phyloP scores from a whole-genome alignment of 2,888 invertebrate genomes.

The Orchesellides sinensis region DNA sequence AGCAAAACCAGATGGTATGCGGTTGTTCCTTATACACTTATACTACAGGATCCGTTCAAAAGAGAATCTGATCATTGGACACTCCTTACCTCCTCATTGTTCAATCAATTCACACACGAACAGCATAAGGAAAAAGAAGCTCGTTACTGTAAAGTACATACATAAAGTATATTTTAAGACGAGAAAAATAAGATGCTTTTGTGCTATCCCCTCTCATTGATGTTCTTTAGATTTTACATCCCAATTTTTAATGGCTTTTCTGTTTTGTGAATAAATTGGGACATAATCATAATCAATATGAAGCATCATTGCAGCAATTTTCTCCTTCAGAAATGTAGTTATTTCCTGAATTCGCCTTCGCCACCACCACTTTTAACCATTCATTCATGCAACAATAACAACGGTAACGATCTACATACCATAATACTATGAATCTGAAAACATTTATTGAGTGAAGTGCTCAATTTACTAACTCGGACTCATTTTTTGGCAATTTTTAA shows the following conservation, averaged over 20 bases:
- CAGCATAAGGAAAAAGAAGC: too few relatives aligned
- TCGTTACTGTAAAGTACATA: too few relatives aligned
- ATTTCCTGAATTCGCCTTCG: not conserved
- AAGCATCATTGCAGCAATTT: slow-evolving; percentile 1
- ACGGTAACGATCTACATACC: slow-evolving; percentile 2
- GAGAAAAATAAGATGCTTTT: slow-evolving; percentile 13
- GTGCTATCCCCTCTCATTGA: not conserved
- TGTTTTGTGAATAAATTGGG: slow-evolving; percentile 22
- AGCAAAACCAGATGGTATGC: slow-evolving; percentile 28
- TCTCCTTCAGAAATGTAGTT: not conserved
- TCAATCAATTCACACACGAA: too few relatives aligned
- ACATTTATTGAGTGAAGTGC: not conserved
- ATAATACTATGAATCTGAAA: too few relatives aligned
- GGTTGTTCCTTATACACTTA: too few relatives aligned
- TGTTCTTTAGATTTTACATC: not conserved
- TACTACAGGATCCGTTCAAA: too few relatives aligned
- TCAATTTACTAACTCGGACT: not conserved
- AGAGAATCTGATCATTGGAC: too few relatives aligned
- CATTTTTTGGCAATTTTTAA: not conserved
- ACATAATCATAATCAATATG: slow-evolving; percentile 3
- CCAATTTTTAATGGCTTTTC: too few relatives aligned
- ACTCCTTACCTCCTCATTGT: too few relatives aligned
- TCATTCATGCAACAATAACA: slow-evolving; percentile 25
- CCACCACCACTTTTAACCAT: too few relatives aligned
- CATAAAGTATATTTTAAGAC: too few relatives aligned